Evolutionary conservation across 1,140 invertebrate species (phyloP).

Genomic region (Leptinotarsa lineolata): DNA sequence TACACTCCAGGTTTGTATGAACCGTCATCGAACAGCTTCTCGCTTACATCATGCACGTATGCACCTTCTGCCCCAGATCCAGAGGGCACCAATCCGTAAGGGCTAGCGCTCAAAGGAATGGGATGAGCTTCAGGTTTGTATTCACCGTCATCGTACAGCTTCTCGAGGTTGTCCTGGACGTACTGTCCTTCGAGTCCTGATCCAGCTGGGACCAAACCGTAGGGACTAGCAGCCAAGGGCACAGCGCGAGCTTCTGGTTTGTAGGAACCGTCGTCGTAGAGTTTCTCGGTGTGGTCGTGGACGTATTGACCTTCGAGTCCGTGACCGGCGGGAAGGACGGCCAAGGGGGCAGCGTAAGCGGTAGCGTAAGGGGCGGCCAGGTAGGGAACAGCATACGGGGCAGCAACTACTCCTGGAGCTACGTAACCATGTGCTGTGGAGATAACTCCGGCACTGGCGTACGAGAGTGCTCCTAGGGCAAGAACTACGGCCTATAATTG

Average conservation of each 20-base stretch:
- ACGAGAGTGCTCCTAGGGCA: conserved; percentile 19
- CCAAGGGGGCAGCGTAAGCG: conserved; percentile 27
- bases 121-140: conserved; percentile 46
- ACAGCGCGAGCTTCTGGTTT: conserved; percentile 33
- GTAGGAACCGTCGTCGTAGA: conserved; percentile 45
- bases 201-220: conserved; percentile 39
- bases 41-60: conserved; percentile 45
- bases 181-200: conserved; percentile 49
- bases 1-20: conserved; percentile 41
- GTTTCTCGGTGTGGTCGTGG: conserved; percentile 36
- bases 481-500: conserved; percentile 21
- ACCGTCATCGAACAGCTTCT: conserved; percentile 48
- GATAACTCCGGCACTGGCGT: conserved; percentile 19
- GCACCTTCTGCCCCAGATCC: conserved; percentile 48
- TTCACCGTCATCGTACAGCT: conserved; percentile 51
- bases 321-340: conserved; percentile 22
- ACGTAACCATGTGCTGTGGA: conserved; percentile 13
- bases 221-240: conserved; percentile 30
- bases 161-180: conserved; percentile 47
- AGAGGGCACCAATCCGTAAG: conserved; percentile 43
- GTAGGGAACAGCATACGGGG: conserved; percentile 24
- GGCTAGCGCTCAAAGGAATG: conserved; percentile 42
- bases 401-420: conserved; percentile 12
- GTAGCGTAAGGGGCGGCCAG: conserved; percentile 26
- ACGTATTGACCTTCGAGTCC: conserved; percentile 41